phyloP scores from a whole-genome alignment of 2,888 invertebrate genomes.

The Eristalis arbustorum region DNA sequence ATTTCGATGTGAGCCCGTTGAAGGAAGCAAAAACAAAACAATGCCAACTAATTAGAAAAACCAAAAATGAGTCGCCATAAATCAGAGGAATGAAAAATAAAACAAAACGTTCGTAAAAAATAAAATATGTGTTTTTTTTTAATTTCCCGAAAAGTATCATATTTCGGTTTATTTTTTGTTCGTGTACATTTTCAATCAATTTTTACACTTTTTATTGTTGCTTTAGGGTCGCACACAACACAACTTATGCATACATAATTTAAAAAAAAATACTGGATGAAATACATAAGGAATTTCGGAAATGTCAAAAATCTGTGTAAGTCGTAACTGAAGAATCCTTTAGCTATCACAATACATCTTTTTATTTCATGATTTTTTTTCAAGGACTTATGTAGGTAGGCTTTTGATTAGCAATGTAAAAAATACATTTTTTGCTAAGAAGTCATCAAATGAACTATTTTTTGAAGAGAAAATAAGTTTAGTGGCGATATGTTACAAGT shows the following conservation, averaged over 20 bases:
- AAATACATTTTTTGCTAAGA: neutral
- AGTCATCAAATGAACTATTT: neutral
- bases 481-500: too few relatives aligned
- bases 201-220: neutral
- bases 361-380: neutral
- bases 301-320: neutral
- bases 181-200: neutral
- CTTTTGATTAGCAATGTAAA: neutral
- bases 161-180: constrained; percentile 19
- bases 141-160: constrained; percentile 24
- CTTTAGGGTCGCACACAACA: neutral
- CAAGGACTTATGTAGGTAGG: neutral
- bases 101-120: neutral
- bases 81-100: neutral
- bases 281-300: neutral
- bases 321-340: neutral
- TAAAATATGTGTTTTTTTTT: neutral
- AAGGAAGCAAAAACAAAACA: neutral
- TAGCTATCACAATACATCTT: constrained; percentile 23
- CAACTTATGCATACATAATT: neutral
- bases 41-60: neutral
- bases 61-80: neutral
- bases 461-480: neutral
- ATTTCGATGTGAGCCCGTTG: neutral
- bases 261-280: neutral